Percentiles rank a stretch among this genome's conserved stretches.
Evolutionary conservation across 2,113 vertebrate genomes (phyloP).

Genomic region (Chamaea fasciata): DNA sequence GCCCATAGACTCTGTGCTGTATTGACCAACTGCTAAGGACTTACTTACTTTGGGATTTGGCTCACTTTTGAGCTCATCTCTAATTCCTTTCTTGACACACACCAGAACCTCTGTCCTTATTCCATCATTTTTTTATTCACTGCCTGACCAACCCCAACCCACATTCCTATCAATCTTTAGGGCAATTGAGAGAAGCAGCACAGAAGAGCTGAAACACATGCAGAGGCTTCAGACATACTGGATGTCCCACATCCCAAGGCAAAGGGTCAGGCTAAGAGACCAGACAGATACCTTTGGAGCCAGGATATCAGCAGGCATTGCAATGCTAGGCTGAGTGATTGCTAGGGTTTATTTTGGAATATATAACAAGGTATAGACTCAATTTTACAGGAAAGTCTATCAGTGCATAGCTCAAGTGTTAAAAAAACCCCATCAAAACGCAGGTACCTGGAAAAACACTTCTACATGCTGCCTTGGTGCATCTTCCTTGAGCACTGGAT

Average conservation of each 20-base stretch:
- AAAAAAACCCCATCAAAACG: not conserved
- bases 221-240: not conserved
- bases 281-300: not conserved
- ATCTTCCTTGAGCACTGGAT: conserved; percentile 90
- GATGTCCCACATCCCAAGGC: not conserved
- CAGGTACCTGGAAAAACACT: conserved; percentile 90
- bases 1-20: not conserved
- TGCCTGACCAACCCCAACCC: not conserved
- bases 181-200: not conserved
- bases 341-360: not conserved
- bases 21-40: not conserved
- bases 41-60: not conserved
- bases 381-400: not conserved
- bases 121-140: not conserved
- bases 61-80: not conserved
- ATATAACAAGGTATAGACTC: accelerated
- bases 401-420: not conserved
- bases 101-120: not conserved
- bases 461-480: conserved; percentile 93
- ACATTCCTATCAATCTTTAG: not conserved
- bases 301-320: not conserved
- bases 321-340: not conserved
- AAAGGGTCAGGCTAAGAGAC: not conserved
- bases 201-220: not conserved
- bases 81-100: not conserved